A percentile compares a stretch with the other conserved stretches of the same genome.
These are phyloP conservation scores for Cephus cinctus DNA, from an alignment of 1,140 invertebrate species.

Conservation along the genomic window DNA sequence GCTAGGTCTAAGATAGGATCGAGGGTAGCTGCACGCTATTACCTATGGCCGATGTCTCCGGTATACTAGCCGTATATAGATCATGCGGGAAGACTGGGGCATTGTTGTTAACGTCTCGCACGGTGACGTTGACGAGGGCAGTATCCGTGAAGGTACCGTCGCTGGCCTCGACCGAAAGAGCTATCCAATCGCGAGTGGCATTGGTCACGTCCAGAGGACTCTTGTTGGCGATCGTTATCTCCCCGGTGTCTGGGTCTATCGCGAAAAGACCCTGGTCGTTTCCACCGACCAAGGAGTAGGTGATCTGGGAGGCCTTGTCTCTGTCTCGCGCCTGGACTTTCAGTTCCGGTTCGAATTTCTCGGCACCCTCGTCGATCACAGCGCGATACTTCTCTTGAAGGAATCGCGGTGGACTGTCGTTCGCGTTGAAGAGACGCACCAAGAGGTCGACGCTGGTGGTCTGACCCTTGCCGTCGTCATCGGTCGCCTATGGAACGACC, in stretches of 20 bases:
- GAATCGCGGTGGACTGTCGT: conserved; percentile 85
- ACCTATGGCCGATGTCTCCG: conserved; percentile 75
- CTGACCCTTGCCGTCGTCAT: conserved; percentile 77
- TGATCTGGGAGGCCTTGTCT: conserved; percentile 78
- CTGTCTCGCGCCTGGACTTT: conserved; percentile 69
- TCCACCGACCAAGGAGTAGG: conserved; percentile 71
- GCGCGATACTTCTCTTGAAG: conserved; percentile 70
- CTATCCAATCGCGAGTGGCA: conserved; percentile 59
- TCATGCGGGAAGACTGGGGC: conserved; percentile 74
- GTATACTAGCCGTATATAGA: conserved; percentile 70
- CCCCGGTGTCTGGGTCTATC: conserved; percentile 68
- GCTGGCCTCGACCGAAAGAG: conserved; percentile 63
- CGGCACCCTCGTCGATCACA: conserved; percentile 80
- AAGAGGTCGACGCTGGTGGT: conserved; percentile 75
- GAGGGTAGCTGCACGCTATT: too few relatives aligned
- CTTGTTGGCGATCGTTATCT: conserved; percentile 66
- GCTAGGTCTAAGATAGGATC: neutral
- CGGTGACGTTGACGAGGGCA: conserved; percentile 71
- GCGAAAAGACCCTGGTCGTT: conserved; percentile 65
- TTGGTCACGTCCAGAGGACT: conserved; percentile 64
- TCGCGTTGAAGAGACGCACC: conserved; percentile 77
- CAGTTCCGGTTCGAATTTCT: conserved; percentile 77
- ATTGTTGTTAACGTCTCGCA: conserved; percentile 87
- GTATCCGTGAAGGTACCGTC: conserved; percentile 73
- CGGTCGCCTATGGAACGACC: conserved; percentile 67